Percentiles rank a stretch among this genome's conserved stretches.
phyloP scores from a whole-genome alignment of 53 echinoderm and acorn worm genomes.

The Mesocentrotus franciscanus region DNA sequence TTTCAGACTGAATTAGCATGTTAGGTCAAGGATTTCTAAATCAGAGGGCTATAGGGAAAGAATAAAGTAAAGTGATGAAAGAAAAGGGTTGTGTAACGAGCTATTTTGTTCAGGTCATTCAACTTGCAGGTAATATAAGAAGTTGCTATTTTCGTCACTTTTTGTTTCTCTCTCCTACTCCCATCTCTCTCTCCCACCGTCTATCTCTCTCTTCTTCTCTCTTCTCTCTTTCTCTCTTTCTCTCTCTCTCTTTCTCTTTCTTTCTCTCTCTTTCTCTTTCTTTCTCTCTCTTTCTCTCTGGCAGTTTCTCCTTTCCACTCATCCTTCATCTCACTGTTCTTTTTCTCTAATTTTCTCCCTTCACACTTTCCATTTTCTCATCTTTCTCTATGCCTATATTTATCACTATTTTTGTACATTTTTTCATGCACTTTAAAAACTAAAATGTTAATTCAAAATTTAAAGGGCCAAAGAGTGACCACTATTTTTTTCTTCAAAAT shows the following conservation, averaged over 20 bases:
- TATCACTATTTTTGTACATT: no score
- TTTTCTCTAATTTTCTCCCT: not conserved
- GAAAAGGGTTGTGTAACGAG: not conserved
- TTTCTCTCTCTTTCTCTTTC: not conserved
- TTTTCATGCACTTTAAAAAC: no score
- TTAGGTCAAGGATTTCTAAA: constrained; percentile 37
- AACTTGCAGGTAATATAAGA: constrained; percentile 46
- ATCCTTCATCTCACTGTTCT: not conserved
- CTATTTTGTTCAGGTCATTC: constrained; percentile 22
- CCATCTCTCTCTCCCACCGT: no score
- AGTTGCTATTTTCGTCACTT: not conserved
- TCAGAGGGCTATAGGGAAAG: not conserved
- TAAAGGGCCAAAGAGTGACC: no score
- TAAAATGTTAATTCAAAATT: no score
- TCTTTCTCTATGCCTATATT: no score
- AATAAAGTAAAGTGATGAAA: constrained; percentile 5
- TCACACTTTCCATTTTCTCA: not conserved
- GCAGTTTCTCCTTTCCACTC: not conserved
- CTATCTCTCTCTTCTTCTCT: not conserved
- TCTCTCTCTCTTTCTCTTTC: not conserved
- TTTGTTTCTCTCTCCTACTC: not conserved
- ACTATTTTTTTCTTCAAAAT: no score
- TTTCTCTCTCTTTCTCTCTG: not conserved
- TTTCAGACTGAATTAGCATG: constrained; percentile 44
- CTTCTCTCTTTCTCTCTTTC: not conserved